Evolutionary conservation across 1,140 invertebrate genomes (phyloP).

Genomic region (Drosophila suzukii): DNA sequence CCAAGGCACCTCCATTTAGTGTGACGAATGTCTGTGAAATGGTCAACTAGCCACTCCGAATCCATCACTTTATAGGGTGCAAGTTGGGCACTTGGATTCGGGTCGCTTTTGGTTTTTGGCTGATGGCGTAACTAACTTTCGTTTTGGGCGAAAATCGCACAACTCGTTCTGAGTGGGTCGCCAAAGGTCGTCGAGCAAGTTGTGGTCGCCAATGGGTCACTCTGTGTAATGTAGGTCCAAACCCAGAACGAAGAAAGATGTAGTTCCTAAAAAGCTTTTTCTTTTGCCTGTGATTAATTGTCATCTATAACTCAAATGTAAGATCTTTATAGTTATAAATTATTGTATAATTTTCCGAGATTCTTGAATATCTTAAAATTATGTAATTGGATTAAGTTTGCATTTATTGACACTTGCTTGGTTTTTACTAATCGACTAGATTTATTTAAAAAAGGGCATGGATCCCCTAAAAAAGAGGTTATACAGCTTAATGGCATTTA

Average conservation of each 20-base stretch:
- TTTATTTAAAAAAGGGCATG: too few relatives aligned
- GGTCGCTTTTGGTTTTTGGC: neutral
- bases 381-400: too few relatives aligned
- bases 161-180: slow-evolving; percentile 55
- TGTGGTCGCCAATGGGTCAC: slow-evolving; percentile 9
- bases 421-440: too few relatives aligned
- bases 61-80: slow-evolving; percentile 45
- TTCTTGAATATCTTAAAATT: too few relatives aligned
- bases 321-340: too few relatives aligned
- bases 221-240: slow-evolving; percentile 15
- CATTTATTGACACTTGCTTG: too few relatives aligned
- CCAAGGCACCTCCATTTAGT: slow-evolving; percentile 50
- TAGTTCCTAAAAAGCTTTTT: neutral
- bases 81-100: neutral
- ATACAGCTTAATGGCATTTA: too few relatives aligned
- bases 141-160: slow-evolving; percentile 61
- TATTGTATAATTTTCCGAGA: too few relatives aligned
- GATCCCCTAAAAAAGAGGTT: too few relatives aligned
- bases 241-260: too few relatives aligned
- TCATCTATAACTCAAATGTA: too few relatives aligned
- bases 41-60: neutral
- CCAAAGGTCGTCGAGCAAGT: slow-evolving; percentile 1
- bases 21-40: slow-evolving; percentile 9
- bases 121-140: slow-evolving; percentile 60
- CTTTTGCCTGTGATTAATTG: too few relatives aligned